Conservation (phyloP, 2,797 vertebrate genomes). For the Eospalax fontanierii region DNA sequence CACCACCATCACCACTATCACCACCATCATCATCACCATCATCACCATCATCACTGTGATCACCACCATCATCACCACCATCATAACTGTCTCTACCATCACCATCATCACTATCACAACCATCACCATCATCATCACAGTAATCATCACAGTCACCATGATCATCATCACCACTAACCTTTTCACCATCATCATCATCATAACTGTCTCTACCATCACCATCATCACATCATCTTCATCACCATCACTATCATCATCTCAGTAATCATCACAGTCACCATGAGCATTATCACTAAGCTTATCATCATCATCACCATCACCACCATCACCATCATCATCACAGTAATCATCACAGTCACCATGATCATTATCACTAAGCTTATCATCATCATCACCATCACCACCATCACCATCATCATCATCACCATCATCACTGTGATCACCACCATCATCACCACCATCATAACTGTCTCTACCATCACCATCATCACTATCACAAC, state of each 20-base stretch:
- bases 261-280: accelerated
- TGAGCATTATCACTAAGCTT: too few relatives aligned
- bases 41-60: neutral
- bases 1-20: accelerated
- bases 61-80: neutral
- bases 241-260: accelerated
- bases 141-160: neutral
- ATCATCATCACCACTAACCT: neutral
- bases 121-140: accelerated
- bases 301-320: accelerated
- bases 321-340: neutral
- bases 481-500: neutral
- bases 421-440: neutral
- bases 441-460: neutral
- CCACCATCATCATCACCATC: neutral
- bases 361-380: neutral
- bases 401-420: accelerated
- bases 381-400: neutral
- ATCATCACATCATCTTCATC: neutral
- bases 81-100: neutral
- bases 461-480: neutral
- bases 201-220: neutral
- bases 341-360: neutral
- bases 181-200: neutral
- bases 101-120: neutral